A percentile compares a stretch with the other conserved stretches of the same genome.
These are phyloP conservation scores for Oryzaephilus surinamensis DNA, from an alignment of 1,140 invertebrate species.

Conservation along the genomic window DNA sequence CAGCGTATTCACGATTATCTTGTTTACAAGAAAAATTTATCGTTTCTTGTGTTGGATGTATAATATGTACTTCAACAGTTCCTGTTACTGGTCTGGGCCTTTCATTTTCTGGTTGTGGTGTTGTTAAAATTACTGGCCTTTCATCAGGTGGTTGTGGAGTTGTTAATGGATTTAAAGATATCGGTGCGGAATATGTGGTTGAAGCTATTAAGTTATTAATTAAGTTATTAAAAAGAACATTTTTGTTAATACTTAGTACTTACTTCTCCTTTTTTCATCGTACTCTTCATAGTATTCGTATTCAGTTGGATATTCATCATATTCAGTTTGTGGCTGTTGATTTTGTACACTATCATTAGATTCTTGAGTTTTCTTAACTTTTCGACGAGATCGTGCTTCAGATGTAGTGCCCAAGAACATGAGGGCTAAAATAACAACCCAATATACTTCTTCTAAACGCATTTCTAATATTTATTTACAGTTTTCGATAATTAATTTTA, in stretches of 20 bases:
- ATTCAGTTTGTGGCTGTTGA: slow-evolving; percentile 22
- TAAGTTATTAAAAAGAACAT: slow-evolving; percentile 2
- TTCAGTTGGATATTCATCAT: slow-evolving; percentile 23
- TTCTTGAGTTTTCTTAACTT: slow-evolving; percentile 9
- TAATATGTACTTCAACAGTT: slow-evolving; percentile 18
- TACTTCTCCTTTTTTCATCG: slow-evolving; percentile 14
- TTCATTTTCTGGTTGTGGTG: slow-evolving; percentile 27
- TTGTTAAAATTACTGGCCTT: slow-evolving; percentile 18
- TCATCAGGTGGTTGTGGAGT: slow-evolving; percentile 31
- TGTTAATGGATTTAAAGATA: slow-evolving; percentile 11
- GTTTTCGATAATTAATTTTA: slow-evolving; percentile 1
- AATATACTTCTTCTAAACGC: slow-evolving; percentile 10
- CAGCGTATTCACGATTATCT: slow-evolving; percentile 45
- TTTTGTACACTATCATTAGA: slow-evolving; percentile 17
- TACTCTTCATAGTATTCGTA: slow-evolving; percentile 20
- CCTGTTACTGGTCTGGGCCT: slow-evolving; percentile 15
- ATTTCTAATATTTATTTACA: slow-evolving; percentile 10
- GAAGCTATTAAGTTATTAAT: slow-evolving; percentile 2
- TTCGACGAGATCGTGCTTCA: slow-evolving; percentile 21
- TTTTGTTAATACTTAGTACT: slow-evolving; percentile 1
- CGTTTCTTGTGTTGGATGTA: slow-evolving; percentile 12
- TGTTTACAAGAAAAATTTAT: slow-evolving; percentile 33
- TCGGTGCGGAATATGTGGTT: slow-evolving; percentile 7
- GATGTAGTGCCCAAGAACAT: slow-evolving; percentile 11
- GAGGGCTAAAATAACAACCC: slow-evolving; percentile 12